Percentiles rank a stretch among this genome's conserved stretches.
Evolutionary conservation across 92 coral and sea anemone species (phyloP).

Genomic region (Bergia puertoricense): DNA sequence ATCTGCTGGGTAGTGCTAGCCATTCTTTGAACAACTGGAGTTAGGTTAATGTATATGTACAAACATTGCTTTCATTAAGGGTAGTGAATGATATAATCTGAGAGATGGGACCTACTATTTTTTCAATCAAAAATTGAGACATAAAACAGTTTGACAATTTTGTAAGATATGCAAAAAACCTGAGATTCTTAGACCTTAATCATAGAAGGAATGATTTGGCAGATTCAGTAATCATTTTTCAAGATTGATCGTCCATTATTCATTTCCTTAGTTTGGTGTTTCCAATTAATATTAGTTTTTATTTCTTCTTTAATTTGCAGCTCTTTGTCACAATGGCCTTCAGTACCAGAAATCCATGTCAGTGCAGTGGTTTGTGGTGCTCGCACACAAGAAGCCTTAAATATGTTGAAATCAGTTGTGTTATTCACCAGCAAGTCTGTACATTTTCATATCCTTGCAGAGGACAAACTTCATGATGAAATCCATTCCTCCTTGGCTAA

Average conservation of each 20-base stretch:
- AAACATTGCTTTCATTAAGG: too few relatives aligned
- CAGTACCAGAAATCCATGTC: slow-evolving; percentile 52
- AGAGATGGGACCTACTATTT: too few relatives aligned
- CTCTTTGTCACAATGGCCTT: not conserved
- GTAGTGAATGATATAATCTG: too few relatives aligned
- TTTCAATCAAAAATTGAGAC: too few relatives aligned
- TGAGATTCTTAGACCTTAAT: too few relatives aligned
- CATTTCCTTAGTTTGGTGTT: not conserved
- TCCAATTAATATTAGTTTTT: not conserved
- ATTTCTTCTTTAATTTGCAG: not conserved
- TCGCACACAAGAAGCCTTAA: slow-evolving; percentile 76
- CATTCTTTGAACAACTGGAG: too few relatives aligned
- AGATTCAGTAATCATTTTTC: not conserved
- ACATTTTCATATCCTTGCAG: slow-evolving; percentile 83
- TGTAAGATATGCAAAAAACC: too few relatives aligned
- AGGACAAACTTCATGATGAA: slow-evolving; percentile 65
- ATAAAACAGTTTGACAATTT: too few relatives aligned
- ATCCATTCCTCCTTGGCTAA: slow-evolving; percentile 49
- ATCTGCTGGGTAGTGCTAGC: too few relatives aligned
- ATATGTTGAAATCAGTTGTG: slow-evolving; percentile 82
- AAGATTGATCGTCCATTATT: too few relatives aligned
- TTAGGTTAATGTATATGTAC: too few relatives aligned
- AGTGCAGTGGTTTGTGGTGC: slow-evolving; percentile 87
- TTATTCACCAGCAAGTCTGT: slow-evolving; percentile 73
- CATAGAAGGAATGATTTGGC: not conserved